Conservation (phyloP, 2,113 vertebrate genomes). For the Choloepus hoffmanni region DNA sequence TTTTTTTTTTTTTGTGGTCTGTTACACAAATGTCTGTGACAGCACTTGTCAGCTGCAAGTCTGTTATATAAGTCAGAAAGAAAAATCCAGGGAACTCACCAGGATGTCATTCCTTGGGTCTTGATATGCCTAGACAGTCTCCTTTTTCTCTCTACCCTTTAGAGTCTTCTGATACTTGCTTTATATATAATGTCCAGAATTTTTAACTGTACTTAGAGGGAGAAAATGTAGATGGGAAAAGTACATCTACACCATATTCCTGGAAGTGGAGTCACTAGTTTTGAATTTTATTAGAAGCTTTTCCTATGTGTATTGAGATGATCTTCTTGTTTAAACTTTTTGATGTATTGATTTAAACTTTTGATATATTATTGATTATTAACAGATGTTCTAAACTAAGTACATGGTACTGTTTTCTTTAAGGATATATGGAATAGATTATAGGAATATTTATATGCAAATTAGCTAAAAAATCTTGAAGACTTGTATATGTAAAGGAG, state of each 20-base stretch:
- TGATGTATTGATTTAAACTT: not conserved
- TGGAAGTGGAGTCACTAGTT: not conserved
- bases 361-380: not conserved
- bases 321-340: constrained; percentile 28
- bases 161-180: constrained; percentile 5
- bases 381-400: constrained; percentile 32
- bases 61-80: not conserved
- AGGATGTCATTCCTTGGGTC: not conserved
- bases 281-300: constrained; percentile 28
- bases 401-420: not conserved
- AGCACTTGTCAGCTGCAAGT: not conserved
- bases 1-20: not conserved
- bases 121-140: not conserved
- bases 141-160: not conserved
- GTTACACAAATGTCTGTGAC: not conserved
- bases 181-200: not conserved
- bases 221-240: not conserved
- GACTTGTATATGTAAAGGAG: not conserved
- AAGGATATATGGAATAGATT: not conserved
- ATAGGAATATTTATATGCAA: not conserved
- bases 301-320: not conserved
- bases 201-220: not conserved
- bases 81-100: not conserved
- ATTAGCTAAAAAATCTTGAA: not conserved
- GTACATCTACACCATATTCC: not conserved